Evolutionary conservation across 2,113 vertebrate species (phyloP), one percentile per base, ranked within the genome.

Genomic region (Dascyllus trimaculatus): DNA sequence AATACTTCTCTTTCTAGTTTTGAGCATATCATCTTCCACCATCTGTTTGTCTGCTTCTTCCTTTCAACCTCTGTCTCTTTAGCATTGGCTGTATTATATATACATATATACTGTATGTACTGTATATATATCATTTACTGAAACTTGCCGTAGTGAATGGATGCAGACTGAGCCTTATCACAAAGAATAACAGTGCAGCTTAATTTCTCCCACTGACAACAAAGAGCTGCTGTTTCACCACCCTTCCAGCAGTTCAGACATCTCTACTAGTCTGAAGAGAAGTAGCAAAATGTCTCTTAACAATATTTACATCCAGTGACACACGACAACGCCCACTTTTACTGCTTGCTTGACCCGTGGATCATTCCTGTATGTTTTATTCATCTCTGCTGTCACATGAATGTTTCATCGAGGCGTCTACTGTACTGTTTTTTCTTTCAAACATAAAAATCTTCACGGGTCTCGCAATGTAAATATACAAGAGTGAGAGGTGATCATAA

Each of bases 321-420:
- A 81, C 40, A 49, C 11, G 72, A 66, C 76, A 58, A 83, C 64
- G 29, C 76, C 78, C 65, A 78, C 74, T 80, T 82, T 84, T 85
- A 64, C 61, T 1, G 71, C 79, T 69, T 75, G 62, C 81, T 85
- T 86, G 86, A 92, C 87, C 92, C n/a, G 21, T 71, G 46, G 81
- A 86, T 88, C 67, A 76, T 64, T 71, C 38, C 59, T 62, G 21
- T 43, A 87, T 85, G 70, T 82, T 91, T 92, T 87, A 91, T 91
- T 91, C 62, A 90, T 92, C 51, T 35, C 8, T 49, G 65, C 82
- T 80, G 88, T 86, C 84, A 66, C 72, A 88, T 88, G 46, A 82
- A 90, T 86, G 72, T 89, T 90, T 92, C 65, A 87, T 91, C 15
- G 2, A 65, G 53, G 38, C 8, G 5, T 88, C 74, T 69, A 58